Percentiles rank a stretch among this genome's conserved stretches.
Evolutionary conservation across 2,888 invertebrate genomes (phyloP).

Genomic region (Caradrina kadenii): DNA sequence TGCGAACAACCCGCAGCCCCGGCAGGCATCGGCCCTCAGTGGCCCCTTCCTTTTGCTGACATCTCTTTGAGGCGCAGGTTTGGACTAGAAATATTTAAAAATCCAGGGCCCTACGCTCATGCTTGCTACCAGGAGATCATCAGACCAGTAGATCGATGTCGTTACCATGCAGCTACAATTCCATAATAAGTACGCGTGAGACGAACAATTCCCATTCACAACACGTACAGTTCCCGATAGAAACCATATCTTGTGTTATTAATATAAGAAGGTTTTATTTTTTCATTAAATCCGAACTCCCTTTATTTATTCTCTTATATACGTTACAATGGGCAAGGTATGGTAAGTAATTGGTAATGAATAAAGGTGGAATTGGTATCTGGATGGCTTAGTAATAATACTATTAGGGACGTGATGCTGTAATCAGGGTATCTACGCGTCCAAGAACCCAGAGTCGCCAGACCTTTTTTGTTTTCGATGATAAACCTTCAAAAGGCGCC

Average conservation of each 20-base stretch:
- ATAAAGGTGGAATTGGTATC: constrained; percentile 5
- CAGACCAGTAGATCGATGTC: constrained; percentile 8
- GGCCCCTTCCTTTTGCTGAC: too few species aligned
- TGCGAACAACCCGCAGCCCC: too few species aligned
- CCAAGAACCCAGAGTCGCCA: too few species aligned
- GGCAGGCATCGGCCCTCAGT: too few species aligned
- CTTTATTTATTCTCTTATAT: constrained; percentile 70
- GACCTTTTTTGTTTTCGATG: too few species aligned
- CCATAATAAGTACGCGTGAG: constrained; percentile 69
- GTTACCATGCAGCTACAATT: constrained; percentile 8
- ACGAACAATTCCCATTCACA: constrained; percentile 75
- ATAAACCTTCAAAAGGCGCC: too few species aligned
- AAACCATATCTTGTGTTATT: constrained; percentile 88
- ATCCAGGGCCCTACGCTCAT: too few species aligned
- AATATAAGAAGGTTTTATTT: constrained; percentile 82
- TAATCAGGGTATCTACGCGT: too few species aligned
- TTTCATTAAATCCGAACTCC: constrained; percentile 79
- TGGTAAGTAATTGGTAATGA: constrained; percentile 45
- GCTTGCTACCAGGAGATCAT: too few species aligned
- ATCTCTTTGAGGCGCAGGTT: too few species aligned
- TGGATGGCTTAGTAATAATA: not conserved
- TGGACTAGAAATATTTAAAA: too few species aligned
- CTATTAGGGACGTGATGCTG: too few species aligned
- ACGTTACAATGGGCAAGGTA: constrained; percentile 53
- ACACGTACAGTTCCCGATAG: constrained; percentile 80